Conservation (phyloP, 2,888 invertebrate species). For the Synergus umbraculus region DNA sequence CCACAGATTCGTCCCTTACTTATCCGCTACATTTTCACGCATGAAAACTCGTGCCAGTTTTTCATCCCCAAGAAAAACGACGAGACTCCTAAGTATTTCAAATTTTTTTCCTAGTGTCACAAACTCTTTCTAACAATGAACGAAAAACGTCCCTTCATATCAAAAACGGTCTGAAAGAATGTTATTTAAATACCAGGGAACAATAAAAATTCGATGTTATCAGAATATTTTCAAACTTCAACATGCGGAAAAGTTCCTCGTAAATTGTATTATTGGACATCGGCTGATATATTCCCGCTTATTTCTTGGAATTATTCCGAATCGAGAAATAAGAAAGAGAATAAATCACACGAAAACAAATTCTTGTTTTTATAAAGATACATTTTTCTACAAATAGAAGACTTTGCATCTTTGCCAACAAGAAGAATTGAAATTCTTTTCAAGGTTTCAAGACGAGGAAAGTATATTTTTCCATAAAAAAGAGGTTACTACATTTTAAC, state of each 20-base stretch:
- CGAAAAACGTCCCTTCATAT: not conserved
- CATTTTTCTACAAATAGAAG: no score
- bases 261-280: not conserved
- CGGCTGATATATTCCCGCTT: no score
- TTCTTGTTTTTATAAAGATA: not conserved
- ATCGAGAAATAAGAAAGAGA: not conserved
- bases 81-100: constrained; percentile 13
- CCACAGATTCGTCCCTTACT: not conserved
- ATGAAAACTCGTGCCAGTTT: constrained; percentile 11
- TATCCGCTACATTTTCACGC: constrained; percentile 34
- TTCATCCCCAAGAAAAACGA: not conserved
- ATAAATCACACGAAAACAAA: not conserved
- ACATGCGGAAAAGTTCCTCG: not conserved
- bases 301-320: not conserved
- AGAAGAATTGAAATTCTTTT: no score
- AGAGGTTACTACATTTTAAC: not conserved
- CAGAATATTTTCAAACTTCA: not conserved
- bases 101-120: not conserved
- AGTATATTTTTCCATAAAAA: not conserved
- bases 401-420: not conserved
- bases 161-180: not conserved
- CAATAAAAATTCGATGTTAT: not conserved
- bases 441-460: no score
- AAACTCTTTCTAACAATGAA: not conserved
- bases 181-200: not conserved